Evolutionary conservation across 2,888 invertebrate genomes (phyloP), one percentile per base, ranked within the genome.

Genomic region (Drosophila leonis): DNA sequence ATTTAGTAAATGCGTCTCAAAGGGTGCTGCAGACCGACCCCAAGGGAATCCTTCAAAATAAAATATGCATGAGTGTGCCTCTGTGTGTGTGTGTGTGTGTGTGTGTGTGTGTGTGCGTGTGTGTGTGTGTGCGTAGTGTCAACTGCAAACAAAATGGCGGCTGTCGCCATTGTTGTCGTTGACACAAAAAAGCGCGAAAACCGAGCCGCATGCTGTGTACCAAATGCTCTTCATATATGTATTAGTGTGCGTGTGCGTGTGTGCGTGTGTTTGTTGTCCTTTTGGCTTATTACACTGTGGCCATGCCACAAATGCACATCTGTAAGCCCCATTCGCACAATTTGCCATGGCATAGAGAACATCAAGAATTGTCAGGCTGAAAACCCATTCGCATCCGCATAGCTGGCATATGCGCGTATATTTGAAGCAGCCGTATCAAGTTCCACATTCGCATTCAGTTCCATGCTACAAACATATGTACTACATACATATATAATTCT

Each of bases 131-230:
- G 61, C 49, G 51, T 42, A 68, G 81, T 82, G 84, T 75, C 84
- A 80, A 81, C 64, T 83, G 86, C 83, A 86, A 81, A 86, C 84
- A 86, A 83, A 86, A 86, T 83, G 77, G 77, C 78, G 56, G 67
- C 52, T 71, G 57, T 57, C 51, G 68, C 51, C 41, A 49, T 49
- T 33, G 73, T 81, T 80, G 82, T 65, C 63, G 72, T 57, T 73
- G 81, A 67, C 86, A 83, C 81, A 79, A 65, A 81, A 61, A 64
- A 49, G 72, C 72, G 80, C 65, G 80, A 71, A 61, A 78, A 63
- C 78, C 49, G 78, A 75, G 78, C 24, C 54, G 37, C 54, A 27
- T n/a, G 37, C 54, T 54, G 37, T 78, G 70, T 55, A 18, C 31
- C 31, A 49, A 49, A 31, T 31, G 18, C 31, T 18, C 31, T 31